Conservation (phyloP, 2,888 invertebrate species). For the Drosophila merina region DNA sequence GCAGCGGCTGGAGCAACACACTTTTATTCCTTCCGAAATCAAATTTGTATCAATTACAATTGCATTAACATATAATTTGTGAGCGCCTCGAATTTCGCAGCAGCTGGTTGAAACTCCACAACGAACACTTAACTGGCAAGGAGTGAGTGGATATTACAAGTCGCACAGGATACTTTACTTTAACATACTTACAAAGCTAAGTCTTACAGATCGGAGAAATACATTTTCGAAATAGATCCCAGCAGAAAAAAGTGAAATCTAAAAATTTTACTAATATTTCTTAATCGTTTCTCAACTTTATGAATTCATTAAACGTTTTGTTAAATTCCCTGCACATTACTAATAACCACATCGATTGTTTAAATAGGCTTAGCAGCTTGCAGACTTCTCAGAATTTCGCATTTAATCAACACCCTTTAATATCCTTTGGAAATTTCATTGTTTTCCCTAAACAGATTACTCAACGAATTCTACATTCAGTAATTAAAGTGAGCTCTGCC, state of each 20-base stretch:
- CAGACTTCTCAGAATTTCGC: not conserved
- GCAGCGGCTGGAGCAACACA: slow-evolving; percentile 42
- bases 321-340: not conserved
- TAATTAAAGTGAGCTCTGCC: not conserved
- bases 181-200: not conserved
- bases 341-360: not conserved
- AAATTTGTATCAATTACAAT: slow-evolving; percentile 81
- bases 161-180: not conserved
- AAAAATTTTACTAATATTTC: no score
- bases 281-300: no score
- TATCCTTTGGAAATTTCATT: not conserved
- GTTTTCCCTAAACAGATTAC: slow-evolving; percentile 1
- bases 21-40: slow-evolving; percentile 68
- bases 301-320: not conserved
- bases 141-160: not conserved
- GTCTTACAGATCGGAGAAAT: not conserved
- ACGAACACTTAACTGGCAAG: slow-evolving; percentile 53
- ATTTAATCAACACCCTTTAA: slow-evolving; percentile 3
- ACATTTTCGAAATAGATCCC: not conserved
- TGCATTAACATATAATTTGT: slow-evolving; percentile 79
- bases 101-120: slow-evolving; percentile 39
- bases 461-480: not conserved
- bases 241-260: not conserved
- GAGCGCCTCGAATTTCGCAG: slow-evolving; percentile 60
- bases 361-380: not conserved